phyloP scores from a whole-genome alignment of 2,797 vertebrate species.

The Okamejei kenojei region DNA sequence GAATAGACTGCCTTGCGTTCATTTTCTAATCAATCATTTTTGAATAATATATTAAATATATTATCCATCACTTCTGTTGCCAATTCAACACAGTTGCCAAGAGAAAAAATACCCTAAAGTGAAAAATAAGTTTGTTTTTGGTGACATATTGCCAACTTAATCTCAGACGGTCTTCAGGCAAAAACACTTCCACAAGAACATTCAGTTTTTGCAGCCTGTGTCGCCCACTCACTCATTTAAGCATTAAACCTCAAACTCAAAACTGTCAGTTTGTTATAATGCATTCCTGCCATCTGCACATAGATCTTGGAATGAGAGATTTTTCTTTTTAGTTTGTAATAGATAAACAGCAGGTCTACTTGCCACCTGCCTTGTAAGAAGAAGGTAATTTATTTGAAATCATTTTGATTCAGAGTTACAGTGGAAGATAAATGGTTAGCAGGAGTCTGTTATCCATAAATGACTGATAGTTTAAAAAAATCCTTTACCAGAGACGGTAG shows the following conservation, averaged over 20 bases:
- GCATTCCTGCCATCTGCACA: slow-evolving; percentile 5
- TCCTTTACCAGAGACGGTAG: not conserved
- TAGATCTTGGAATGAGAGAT: not conserved
- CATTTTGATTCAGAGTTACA: slow-evolving; percentile 19
- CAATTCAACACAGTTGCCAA: not conserved
- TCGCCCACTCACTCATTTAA: slow-evolving; percentile 31
- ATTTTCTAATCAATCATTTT: not conserved
- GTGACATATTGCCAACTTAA: slow-evolving; percentile 28
- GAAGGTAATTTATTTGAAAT: slow-evolving; percentile 29
- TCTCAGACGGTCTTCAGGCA: slow-evolving; percentile 14
- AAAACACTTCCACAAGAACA: slow-evolving; percentile 32
- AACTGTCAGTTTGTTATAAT: slow-evolving; percentile 20
- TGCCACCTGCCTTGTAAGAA: slow-evolving; percentile 25
- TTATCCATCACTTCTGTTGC: slow-evolving; percentile 5
- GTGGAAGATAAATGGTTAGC: slow-evolving; percentile 28
- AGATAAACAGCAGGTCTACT: slow-evolving; percentile 24
- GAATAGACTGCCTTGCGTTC: not conserved
- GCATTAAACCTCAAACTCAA: not conserved
- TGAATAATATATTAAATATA: not conserved
- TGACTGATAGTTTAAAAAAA: not conserved
- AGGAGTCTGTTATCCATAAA: slow-evolving; percentile 10
- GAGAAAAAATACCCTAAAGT: not conserved
- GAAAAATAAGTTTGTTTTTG: slow-evolving; percentile 33
- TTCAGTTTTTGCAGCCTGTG: slow-evolving; percentile 18
- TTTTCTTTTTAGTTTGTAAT: slow-evolving; percentile 33